Percentiles rank a stretch among this genome's conserved stretches.
Evolutionary conservation across 2,797 vertebrate species (phyloP).

Genomic region (Pteronotus mesoamericanus): DNA sequence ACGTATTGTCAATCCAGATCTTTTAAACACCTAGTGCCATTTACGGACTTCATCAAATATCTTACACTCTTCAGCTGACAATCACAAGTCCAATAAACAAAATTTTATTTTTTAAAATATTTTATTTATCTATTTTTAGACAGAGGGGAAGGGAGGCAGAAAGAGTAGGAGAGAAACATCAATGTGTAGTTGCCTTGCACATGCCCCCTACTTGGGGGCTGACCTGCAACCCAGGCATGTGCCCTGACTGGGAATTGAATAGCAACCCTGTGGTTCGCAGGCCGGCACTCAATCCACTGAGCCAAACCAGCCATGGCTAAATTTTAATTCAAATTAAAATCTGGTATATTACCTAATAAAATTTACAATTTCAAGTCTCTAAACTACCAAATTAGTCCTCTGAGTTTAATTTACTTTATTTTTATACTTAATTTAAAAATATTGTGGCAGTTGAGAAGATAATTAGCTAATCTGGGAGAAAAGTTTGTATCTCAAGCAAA

Average conservation of each 20-base stretch:
- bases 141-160: too few relatives aligned
- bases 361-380: background rate
- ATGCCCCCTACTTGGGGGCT: too few relatives aligned
- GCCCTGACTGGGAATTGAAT: too few relatives aligned
- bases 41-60: background rate
- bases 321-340: constrained; percentile 1
- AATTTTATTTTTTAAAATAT: too few relatives aligned
- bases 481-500: background rate
- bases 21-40: background rate
- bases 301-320: too few relatives aligned
- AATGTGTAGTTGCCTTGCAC: too few relatives aligned
- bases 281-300: too few relatives aligned
- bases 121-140: too few relatives aligned
- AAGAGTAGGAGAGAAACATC: too few relatives aligned
- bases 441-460: background rate
- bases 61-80: background rate
- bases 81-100: background rate
- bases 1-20: background rate
- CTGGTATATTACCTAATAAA: background rate
- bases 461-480: background rate
- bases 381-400: background rate
- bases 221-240: too few relatives aligned
- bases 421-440: constrained; percentile 4
- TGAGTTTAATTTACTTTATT: background rate
- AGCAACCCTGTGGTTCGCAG: too few relatives aligned